Conservation (phyloP, 2,113 vertebrate species). For the Parotia lawesii region DNA sequence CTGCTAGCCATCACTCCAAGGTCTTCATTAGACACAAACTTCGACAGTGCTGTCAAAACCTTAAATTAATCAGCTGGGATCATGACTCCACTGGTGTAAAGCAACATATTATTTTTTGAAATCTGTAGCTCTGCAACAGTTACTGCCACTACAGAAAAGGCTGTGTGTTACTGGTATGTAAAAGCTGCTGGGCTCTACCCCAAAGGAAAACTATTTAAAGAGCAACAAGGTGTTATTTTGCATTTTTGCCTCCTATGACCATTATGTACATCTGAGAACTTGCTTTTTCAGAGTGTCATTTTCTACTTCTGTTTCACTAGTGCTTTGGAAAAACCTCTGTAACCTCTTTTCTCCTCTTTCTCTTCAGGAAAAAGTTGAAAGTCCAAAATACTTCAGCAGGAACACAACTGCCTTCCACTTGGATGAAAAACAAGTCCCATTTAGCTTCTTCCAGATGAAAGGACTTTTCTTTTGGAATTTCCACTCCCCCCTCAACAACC, state of each 20-base stretch:
- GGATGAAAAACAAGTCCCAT: background rate
- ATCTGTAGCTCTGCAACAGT: background rate
- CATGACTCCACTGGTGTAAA: background rate
- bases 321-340: background rate
- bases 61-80: background rate
- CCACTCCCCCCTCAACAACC: background rate
- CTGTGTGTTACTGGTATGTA: background rate
- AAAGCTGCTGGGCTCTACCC: background rate
- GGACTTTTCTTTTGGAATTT: background rate
- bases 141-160: background rate
- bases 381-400: background rate
- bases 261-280: background rate
- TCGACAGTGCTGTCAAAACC: background rate
- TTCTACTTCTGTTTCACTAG: background rate
- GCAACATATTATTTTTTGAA: background rate
- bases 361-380: background rate
- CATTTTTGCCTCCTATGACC: background rate
- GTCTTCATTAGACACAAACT: background rate
- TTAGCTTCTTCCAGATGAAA: background rate
- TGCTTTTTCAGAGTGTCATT: background rate
- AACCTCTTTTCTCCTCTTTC: background rate
- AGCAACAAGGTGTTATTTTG: background rate
- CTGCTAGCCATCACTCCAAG: background rate
- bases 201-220: background rate
- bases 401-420: background rate